Evolutionary conservation across 2,888 invertebrate species (phyloP).

Genomic region (Cerastoderma edule): DNA sequence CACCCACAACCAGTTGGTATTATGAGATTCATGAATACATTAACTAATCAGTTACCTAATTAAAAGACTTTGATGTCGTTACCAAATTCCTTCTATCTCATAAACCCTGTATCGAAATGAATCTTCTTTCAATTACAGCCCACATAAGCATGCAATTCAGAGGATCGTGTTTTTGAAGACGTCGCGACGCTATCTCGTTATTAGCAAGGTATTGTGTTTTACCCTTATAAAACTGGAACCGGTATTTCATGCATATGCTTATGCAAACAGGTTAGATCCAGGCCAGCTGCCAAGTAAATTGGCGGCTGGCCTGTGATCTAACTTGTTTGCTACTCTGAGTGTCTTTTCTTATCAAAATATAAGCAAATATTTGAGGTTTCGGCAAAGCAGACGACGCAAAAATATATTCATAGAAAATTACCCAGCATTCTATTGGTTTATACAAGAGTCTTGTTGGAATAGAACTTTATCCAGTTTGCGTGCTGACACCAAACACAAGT

Average conservation of each 20-base stretch:
- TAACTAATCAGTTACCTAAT: background rate
- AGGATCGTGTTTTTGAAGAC: slow-evolving; percentile 6
- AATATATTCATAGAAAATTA: too few relatives aligned
- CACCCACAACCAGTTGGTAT: too few relatives aligned
- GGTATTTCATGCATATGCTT: background rate
- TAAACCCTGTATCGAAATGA: background rate
- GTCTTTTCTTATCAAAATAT: background rate
- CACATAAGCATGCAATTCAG: slow-evolving; percentile 17
- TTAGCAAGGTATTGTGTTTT: slow-evolving; percentile 6
- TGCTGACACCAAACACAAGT: too few relatives aligned
- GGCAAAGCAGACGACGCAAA: too few relatives aligned
- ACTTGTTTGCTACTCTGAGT: too few relatives aligned
- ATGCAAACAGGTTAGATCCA: background rate
- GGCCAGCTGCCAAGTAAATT: background rate
- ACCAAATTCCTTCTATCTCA: background rate
- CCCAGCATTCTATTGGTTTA: too few relatives aligned
- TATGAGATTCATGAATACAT: background rate
- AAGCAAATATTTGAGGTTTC: background rate
- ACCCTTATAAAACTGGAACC: background rate
- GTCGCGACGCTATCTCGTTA: slow-evolving; percentile 1
- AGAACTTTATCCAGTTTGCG: too few relatives aligned
- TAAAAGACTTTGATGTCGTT: background rate
- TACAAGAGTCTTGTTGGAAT: too few relatives aligned
- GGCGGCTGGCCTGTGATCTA: too few relatives aligned
- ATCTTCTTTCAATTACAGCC: slow-evolving; percentile 3